A percentile compares a stretch with the other conserved stretches of the same genome.
Conservation (phyloP, 2,113 vertebrate genomes). For the Pedionomus torquatus region DNA sequence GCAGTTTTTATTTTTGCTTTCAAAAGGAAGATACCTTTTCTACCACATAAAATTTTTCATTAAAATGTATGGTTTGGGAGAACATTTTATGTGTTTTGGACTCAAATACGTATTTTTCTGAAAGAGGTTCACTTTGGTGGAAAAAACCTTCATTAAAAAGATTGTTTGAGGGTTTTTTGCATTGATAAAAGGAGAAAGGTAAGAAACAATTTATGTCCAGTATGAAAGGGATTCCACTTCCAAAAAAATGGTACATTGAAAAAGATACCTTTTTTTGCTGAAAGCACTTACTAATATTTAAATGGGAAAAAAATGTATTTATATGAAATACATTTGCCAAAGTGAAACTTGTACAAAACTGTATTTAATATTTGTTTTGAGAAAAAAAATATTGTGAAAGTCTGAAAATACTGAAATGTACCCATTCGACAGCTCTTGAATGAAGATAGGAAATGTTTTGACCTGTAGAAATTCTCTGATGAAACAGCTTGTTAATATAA, state of each 20-base stretch:
- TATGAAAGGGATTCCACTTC: rapidly evolving
- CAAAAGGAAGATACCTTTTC: neutral
- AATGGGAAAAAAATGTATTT: neutral
- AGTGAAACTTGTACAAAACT: neutral
- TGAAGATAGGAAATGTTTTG: neutral
- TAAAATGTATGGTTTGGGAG: neutral
- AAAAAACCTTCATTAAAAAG: neutral
- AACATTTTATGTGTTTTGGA: neutral
- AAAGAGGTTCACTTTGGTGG: neutral
- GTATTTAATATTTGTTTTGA: neutral
- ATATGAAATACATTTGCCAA: neutral
- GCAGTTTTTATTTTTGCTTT: neutral
- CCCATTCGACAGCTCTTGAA: neutral
- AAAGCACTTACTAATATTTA: neutral
- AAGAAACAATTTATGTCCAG: neutral
- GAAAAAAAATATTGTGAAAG: neutral
- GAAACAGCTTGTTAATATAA: neutral
- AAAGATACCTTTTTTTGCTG: neutral
- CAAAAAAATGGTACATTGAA: neutral
- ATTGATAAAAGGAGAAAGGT: neutral
- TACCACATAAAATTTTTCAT: neutral
- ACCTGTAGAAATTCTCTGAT: neutral
- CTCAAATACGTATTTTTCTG: neutral
- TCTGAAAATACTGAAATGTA: neutral
- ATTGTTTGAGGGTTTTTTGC: neutral